A percentile compares a stretch with the other conserved stretches of the same genome.
Evolutionary conservation across 2,888 invertebrate genomes (phyloP).

Genomic region (Parthenolecanium corni): DNA sequence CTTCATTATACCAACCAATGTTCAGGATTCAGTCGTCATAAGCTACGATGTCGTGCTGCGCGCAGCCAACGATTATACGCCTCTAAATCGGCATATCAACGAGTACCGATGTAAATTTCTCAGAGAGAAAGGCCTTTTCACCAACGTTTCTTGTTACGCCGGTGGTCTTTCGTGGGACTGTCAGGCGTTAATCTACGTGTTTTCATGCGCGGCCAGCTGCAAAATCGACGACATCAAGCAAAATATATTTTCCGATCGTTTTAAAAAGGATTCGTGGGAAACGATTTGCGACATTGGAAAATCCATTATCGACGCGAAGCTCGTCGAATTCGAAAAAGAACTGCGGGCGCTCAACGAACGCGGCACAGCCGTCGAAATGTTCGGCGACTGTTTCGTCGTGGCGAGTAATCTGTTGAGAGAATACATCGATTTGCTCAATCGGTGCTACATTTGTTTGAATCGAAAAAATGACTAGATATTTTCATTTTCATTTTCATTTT

Average conservation of each 20-base stretch:
- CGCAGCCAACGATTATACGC: conserved; percentile 30
- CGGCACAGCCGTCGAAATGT: not conserved
- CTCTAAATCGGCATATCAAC: conserved; percentile 30
- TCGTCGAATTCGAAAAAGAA: not conserved
- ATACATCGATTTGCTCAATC: conserved; percentile 32
- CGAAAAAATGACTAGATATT: not conserved
- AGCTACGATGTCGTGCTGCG: conserved; percentile 40
- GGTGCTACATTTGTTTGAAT: conserved; percentile 25
- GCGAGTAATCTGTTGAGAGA: conserved; percentile 32
- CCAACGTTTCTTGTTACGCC: conserved; percentile 32
- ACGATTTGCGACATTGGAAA: not conserved
- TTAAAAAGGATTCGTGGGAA: not conserved
- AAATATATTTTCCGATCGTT: conserved; percentile 27
- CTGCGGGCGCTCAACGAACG: not conserved
- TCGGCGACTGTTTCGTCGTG: conserved; percentile 31
- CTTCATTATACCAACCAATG: conserved; percentile 59
- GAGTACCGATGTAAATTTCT: conserved; percentile 49
- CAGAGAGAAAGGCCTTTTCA: conserved; percentile 46
- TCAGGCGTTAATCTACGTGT: conserved; percentile 33
- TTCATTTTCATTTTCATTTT: not conserved
- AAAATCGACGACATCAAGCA: conserved; percentile 32
- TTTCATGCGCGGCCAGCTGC: conserved; percentile 31
- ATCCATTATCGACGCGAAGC: not conserved
- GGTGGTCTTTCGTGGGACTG: conserved; percentile 35
- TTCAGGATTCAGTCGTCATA: conserved; percentile 52